phyloP scores from a whole-genome alignment of 2,113 vertebrate species.

The Crotophaga sulcirostris region DNA sequence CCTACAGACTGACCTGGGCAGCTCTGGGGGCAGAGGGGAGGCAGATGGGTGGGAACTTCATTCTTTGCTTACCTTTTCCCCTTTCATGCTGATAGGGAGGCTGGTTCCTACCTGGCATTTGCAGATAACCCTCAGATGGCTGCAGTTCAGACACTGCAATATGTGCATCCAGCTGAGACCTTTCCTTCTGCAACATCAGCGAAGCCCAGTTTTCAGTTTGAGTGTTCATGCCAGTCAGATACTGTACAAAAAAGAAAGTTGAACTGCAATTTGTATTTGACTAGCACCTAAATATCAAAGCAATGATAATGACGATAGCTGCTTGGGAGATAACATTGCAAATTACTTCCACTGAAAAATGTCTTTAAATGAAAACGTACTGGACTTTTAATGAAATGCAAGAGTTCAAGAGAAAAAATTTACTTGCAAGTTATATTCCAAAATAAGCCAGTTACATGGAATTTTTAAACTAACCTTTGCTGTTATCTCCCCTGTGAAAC shows the following conservation, averaged over 20 bases:
- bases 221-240: not conserved
- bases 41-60: not conserved
- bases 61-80: not conserved
- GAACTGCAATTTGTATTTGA: not conserved
- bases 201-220: not conserved
- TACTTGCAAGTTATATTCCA: not conserved
- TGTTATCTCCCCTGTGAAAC: not conserved
- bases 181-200: not conserved
- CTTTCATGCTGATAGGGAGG: rapidly evolving
- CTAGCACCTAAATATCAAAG: not conserved
- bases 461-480: not conserved
- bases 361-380: not conserved
- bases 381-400: not conserved
- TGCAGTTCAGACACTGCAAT: not conserved
- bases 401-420: not conserved
- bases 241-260: not conserved
- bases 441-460: not conserved
- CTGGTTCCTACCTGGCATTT: not conserved
- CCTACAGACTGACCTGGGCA: not conserved
- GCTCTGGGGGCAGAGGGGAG: rapidly evolving
- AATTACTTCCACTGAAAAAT: not conserved
- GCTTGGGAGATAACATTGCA: not conserved
- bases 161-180: not conserved
- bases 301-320: not conserved
- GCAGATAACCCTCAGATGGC: not conserved